Base-by-base conservation (phyloP, 2,113 vertebrate species). In the Scophthalmus maximus region DNA sequence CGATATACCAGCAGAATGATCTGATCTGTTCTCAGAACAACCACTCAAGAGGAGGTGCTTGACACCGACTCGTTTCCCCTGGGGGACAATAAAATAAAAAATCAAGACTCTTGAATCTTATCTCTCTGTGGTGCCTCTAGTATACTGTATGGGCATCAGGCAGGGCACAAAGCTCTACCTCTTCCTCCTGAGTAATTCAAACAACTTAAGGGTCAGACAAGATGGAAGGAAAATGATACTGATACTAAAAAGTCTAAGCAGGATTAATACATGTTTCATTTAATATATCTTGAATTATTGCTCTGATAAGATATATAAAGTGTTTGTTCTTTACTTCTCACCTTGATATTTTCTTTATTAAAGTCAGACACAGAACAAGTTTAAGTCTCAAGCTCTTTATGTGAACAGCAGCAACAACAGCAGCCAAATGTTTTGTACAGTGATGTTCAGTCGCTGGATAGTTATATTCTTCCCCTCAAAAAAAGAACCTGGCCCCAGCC, bases 1-100 rank as follows among this genome's bases (percentile, higher is more conserved):
- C 4, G 3, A 22, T 46, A 40, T 58, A 62, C 50, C 49, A 23
- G 55, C 22, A 23, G 27, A 29, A 66, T 47, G 17, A 25, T 62
- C n/a, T 72, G 40, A 58, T 79, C 57, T 88, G 67, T 81, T 76
- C 81, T 71, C 12, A 23, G 64, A 25, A 53, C 12, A 22, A 46
- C 73, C 25, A 17, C 29, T 70, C 49, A 80, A 46, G 27, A 80
- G 26, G 62, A 65, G 58, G 52, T 76, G 46, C 55, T 52, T 59
- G 63, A 78, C 73, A 65, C 17, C 55, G 63, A 68, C 42, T 53
- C 72, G 34, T 77, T 75, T 62, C 44, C 61, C 29, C 58, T 57
- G 3, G 3, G 58, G 49, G 27, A 30, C 30, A 67, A 67, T 55
- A 53, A 72, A 75, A 42, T 27, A 8, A 3, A n/a, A 64, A 67